A percentile compares a stretch with the other conserved stretches of the same genome.
Conservation (phyloP, 2,888 invertebrate species). For the Agelastica alni region DNA sequence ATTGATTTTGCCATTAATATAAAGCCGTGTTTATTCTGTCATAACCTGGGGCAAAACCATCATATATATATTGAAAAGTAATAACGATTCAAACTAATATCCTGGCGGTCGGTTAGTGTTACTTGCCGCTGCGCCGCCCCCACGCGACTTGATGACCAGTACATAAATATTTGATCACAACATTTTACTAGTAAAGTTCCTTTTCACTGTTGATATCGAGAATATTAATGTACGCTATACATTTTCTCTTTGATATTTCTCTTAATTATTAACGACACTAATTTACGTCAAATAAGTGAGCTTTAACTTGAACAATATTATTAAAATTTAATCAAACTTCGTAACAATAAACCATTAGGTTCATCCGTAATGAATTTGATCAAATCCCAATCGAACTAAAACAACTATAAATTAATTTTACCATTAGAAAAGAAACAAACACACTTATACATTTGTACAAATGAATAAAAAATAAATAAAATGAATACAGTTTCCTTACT, state of each 20-base stretch:
- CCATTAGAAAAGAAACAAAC: too few relatives aligned
- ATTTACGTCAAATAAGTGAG: too few relatives aligned
- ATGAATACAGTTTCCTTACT: too few relatives aligned
- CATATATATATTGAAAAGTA: slow-evolving; percentile 3
- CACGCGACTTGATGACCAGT: slow-evolving; percentile 3
- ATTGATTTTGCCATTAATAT: slow-evolving; percentile 2
- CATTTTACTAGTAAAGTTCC: not conserved
- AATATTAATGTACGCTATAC: slow-evolving; percentile 1
- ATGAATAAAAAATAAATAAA: too few relatives aligned
- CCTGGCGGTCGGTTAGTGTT: not conserved
- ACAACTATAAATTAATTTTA: too few relatives aligned
- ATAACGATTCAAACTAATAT: slow-evolving; percentile 3
- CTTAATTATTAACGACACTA: too few relatives aligned
- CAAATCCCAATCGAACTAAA: too few relatives aligned
- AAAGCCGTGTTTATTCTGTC: not conserved
- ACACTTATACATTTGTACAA: too few relatives aligned
- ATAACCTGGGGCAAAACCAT: slow-evolving; percentile 2
- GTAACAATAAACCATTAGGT: too few relatives aligned
- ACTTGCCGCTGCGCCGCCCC: not conserved
- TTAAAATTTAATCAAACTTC: too few relatives aligned
- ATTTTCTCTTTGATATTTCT: slow-evolving; percentile 1
- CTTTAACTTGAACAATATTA: too few relatives aligned
- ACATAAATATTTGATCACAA: slow-evolving; percentile 4
- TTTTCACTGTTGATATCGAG: not conserved
- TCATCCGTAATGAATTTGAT: too few relatives aligned